Evolutionary conservation across 2,113 vertebrate genomes (phyloP), one percentile per base, ranked within the genome.

Genomic region (Hippocampus zosterae): DNA sequence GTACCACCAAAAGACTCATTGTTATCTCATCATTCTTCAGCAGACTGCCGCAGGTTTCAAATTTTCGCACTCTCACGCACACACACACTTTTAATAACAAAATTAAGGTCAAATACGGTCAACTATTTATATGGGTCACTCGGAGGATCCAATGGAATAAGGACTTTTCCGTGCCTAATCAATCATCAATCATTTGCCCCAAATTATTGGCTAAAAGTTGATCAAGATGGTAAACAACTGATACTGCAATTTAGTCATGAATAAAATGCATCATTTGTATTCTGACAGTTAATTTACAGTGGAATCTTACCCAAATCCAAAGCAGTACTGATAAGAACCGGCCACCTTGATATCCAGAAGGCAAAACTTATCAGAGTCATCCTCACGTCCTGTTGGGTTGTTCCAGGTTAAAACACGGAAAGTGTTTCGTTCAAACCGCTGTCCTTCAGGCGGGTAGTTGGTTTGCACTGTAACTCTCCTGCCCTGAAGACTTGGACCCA

Each of bases 301-400:
- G 18, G 2, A 19, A 10, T 60, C 83, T 85, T 81, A 90, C 89
- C 67, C 81, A 68, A 72, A 52, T 69, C 84, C 84, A 72, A 88
- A 90, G 81, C 79, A 87, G 81, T 86, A 90, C 77, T 90, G 84
- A 52, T 83, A 90, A 73, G 87, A 89, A 2, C 89, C 87, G 0
- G 89, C 85, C 1, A 69, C 65, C 75, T 86, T 73, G 1, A 90
- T 80, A 56, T 90, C 86, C 73, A 90, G 77, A 23, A 29, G 82
- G 77, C 89, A 90, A 73, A 63, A 88, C 71, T 90, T 90, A 33
- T 90, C 89, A 0, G 89, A 89, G 78, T 90, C 89, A 48, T 90
- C 89, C 65, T 90, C 87, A 5, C 64, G 56, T 29, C 89, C 89
- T 18, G 89, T 64, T 0, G 89, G 84, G 70, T 87, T 78, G 21